These are phyloP conservation scores for Nasua narica DNA, from an alignment of 2,797 vertebrate genomes.

Conservation along the genomic window DNA sequence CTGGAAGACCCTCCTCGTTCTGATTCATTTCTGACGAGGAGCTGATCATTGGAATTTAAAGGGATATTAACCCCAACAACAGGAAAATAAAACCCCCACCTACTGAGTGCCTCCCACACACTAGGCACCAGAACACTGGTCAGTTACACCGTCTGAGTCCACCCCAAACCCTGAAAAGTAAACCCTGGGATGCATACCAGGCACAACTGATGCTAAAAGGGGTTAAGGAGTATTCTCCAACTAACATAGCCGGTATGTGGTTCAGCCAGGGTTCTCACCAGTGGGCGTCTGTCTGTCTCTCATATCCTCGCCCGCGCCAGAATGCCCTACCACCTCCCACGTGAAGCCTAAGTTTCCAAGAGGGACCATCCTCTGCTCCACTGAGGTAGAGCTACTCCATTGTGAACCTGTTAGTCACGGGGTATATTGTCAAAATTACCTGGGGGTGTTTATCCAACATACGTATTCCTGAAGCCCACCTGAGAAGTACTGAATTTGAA, in stretches of 20 bases:
- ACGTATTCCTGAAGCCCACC: background rate
- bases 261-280: background rate
- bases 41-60: background rate
- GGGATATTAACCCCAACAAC: background rate
- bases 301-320: background rate
- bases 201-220: background rate
- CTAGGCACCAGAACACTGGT: background rate
- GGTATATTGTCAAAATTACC: background rate
- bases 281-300: background rate
- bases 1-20: background rate
- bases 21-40: background rate
- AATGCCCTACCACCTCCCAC: fast-evolving
- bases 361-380: background rate
- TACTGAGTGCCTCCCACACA: background rate
- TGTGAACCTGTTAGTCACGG: background rate
- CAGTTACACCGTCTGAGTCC: background rate
- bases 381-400: background rate
- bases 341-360: background rate
- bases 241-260: too few species aligned
- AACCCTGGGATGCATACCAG: background rate
- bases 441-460: background rate
- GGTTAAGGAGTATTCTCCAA: background rate
- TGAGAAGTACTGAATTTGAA: background rate
- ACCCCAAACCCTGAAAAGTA: background rate
- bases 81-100: background rate